Conservation (phyloP, 2,797 vertebrate species). For the Sebastes steindachneri region DNA sequence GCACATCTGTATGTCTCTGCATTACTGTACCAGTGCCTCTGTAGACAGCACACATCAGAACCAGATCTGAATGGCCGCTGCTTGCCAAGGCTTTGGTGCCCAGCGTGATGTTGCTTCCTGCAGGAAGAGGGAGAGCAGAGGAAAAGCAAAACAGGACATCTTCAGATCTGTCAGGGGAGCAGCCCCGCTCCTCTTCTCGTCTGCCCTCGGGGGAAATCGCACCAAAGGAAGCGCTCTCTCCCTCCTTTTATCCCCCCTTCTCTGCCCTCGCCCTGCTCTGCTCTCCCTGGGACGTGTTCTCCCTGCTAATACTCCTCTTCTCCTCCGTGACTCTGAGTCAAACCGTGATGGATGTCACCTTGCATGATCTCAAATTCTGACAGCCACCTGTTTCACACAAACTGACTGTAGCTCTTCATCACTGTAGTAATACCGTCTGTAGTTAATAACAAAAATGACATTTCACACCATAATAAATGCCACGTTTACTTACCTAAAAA, state of each 20-base stretch:
- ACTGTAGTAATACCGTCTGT: background rate
- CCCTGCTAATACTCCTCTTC: slow-evolving; percentile 53
- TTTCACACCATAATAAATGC: background rate
- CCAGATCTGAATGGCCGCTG: slow-evolving; percentile 21
- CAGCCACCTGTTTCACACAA: slow-evolving; percentile 9
- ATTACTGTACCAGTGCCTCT: slow-evolving; percentile 15
- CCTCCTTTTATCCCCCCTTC: slow-evolving; percentile 58
- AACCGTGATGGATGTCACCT: slow-evolving; percentile 61
- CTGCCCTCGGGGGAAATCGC: slow-evolving; percentile 70
- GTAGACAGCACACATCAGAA: slow-evolving; percentile 43
- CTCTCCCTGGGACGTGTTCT: slow-evolving; percentile 54
- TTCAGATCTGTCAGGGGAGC: slow-evolving; percentile 83
- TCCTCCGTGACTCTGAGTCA: slow-evolving; percentile 19
- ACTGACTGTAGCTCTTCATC: background rate
- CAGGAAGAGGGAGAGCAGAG: slow-evolving; percentile 85
- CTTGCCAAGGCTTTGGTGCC: slow-evolving; percentile 71
- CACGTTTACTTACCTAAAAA: background rate
- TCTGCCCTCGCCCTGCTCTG: slow-evolving; percentile 60
- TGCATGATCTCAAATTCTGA: slow-evolving; percentile 12
- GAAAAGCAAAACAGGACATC: slow-evolving; percentile 88
- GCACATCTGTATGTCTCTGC: slow-evolving; percentile 42
- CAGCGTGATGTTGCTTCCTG: slow-evolving; percentile 85
- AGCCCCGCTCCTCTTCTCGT: slow-evolving; percentile 79
- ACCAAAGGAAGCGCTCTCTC: slow-evolving; percentile 79
- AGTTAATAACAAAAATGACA: background rate